phyloP scores from a whole-genome alignment of 1,140 invertebrate species.

The Megathymus violae region DNA sequence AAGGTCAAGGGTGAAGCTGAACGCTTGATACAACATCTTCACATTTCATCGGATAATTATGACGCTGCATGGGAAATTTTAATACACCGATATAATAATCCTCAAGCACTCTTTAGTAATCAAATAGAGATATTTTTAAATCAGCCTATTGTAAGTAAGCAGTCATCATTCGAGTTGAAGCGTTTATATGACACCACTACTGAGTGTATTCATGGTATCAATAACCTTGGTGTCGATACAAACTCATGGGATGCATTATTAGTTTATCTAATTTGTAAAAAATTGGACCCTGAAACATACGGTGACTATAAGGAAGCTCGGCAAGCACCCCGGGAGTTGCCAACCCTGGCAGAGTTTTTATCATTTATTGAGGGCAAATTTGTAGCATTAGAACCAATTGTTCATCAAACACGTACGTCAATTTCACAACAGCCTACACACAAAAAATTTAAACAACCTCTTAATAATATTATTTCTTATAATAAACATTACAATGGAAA shows the following conservation, averaged over 20 bases:
- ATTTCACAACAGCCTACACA: not conserved
- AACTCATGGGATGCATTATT: constrained; percentile 35
- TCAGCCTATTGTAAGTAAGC: no score
- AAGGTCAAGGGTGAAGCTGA: no score
- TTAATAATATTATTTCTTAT: not conserved
- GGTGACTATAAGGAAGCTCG: no score
- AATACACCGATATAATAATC: no score
- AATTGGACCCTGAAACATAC: constrained; percentile 34
- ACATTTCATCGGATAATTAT: constrained; percentile 28
- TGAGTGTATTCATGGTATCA: constrained; percentile 34
- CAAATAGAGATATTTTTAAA: constrained; percentile 33
- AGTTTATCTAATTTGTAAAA: constrained; percentile 35
- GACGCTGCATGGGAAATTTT: constrained; percentile 21
- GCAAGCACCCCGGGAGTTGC: constrained; percentile 18
- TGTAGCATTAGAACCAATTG: constrained; percentile 18
- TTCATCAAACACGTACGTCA: not conserved
- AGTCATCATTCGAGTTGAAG: no score
- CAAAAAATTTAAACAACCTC: not conserved
- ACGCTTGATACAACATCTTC: no score
- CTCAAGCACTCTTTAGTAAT: constrained; percentile 14
- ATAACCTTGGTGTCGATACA: constrained; percentile 37
- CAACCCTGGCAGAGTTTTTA: constrained; percentile 25
- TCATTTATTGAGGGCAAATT: constrained; percentile 27
- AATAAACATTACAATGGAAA: not conserved
- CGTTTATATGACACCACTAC: constrained; percentile 26